Percentiles rank a stretch among this genome's conserved stretches.
These are phyloP conservation scores for Paracanthobrama guichenoti DNA, from an alignment of 2,113 vertebrate species.

Conservation along the genomic window DNA sequence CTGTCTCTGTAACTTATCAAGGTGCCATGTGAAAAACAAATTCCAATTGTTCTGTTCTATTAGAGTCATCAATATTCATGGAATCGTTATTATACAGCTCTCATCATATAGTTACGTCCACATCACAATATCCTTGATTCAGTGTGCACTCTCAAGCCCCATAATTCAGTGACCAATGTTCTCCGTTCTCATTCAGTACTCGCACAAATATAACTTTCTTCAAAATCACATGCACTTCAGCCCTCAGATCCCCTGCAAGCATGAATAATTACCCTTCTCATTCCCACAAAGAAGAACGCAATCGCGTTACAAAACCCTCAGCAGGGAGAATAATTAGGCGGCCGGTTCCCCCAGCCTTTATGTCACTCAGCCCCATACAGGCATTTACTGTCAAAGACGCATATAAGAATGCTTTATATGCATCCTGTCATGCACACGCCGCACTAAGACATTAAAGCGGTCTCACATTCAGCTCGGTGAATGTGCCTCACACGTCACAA, in stretches of 20 bases:
- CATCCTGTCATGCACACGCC: neutral
- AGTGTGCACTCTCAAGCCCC: neutral
- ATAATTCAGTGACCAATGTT: constrained; percentile 20
- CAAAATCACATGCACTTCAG: constrained; percentile 43
- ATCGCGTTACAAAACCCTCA: constrained; percentile 41
- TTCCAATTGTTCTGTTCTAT: neutral
- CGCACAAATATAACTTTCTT: constrained; percentile 5
- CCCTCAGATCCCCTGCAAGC: constrained; percentile 41
- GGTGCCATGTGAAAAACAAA: neutral
- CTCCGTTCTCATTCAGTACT: constrained; percentile 18
- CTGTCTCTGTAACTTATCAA: neutral
- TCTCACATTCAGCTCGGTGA: constrained; percentile 28
- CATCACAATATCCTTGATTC: constrained; percentile 9
- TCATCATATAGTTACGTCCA: constrained; percentile 8
- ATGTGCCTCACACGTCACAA: constrained; percentile 35
- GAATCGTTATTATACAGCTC: neutral
- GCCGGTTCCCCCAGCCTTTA: constrained; percentile 46
- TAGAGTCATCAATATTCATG: constrained; percentile 2
- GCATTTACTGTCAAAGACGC: constrained; percentile 32
- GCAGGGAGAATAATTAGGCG: constrained; percentile 53
- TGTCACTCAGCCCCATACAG: constrained; percentile 42
- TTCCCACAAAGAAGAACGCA: constrained; percentile 41
- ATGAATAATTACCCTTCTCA: constrained; percentile 52
- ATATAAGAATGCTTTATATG: constrained; percentile 39
- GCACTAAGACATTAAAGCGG: constrained; percentile 18